Evolutionary conservation across 1,140 invertebrate species (phyloP).

Genomic region (Arion vulgaris): DNA sequence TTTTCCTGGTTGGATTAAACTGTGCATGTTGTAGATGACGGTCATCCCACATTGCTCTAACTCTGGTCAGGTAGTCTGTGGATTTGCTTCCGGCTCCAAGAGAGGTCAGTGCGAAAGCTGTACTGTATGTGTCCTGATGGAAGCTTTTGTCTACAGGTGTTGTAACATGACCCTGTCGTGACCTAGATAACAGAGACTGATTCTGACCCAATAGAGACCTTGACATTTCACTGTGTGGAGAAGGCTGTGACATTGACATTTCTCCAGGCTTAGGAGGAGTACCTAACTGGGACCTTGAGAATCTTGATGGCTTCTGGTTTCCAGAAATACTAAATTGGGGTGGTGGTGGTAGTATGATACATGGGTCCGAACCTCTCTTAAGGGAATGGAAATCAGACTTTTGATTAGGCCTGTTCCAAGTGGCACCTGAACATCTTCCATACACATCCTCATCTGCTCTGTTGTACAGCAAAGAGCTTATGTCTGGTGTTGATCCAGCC

Average conservation of each 20-base stretch:
- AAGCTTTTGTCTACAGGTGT: conserved; percentile 50
- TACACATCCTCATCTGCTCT: conserved; percentile 17
- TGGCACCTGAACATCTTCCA: background rate
- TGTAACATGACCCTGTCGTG: background rate
- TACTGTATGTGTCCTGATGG: conserved; percentile 69
- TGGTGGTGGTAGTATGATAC: conserved; percentile 26
- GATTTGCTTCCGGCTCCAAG: conserved; percentile 51
- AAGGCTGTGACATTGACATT: background rate
- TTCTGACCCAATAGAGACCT: background rate
- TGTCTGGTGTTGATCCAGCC: conserved; percentile 29
- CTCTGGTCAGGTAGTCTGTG: conserved; percentile 65
- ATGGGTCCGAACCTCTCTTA: conserved; percentile 35
- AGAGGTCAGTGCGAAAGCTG: conserved; percentile 67
- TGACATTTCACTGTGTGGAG: background rate
- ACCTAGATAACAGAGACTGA: background rate
- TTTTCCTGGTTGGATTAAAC: background rate
- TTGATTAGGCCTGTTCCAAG: conserved; percentile 35
- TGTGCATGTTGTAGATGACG: conserved; percentile 4
- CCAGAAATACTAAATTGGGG: conserved; percentile 15
- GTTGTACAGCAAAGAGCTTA: background rate
- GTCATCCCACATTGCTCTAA: conserved; percentile 67
- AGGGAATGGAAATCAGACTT: conserved; percentile 24
- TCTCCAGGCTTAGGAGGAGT: conserved; percentile 26
- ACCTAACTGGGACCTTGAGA: conserved; percentile 26
- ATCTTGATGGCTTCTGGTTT: background rate